Base-by-base conservation (phyloP, 2,888 invertebrate species). In the Sarcophaga rosellei region DNA sequence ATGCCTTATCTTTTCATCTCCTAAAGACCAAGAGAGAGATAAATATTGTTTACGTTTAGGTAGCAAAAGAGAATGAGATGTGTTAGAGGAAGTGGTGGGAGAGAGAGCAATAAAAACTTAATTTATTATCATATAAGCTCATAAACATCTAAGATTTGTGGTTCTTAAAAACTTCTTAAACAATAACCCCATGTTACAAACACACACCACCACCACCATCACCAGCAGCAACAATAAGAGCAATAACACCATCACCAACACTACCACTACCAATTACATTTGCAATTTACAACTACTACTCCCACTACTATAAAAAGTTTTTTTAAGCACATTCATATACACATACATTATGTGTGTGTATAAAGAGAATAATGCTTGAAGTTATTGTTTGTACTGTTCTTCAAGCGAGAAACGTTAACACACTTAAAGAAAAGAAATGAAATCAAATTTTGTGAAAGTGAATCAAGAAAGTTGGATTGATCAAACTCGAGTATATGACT, bases 101-200 rank as follows among this genome's bases (percentile, higher is more conserved):
- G 59, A 65, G 45, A 70, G 82, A 86, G 82, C 79, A 88, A 88
- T 87, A 87, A 86, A 87, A 85, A 85, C 81, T 80, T 83, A 86
- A 88, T 88, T 87, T 88, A 88, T 86, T 87, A 85, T 85, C 88
- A 83, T 69, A 76, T 84, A 84, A 83, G 79, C 81, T 84, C 86
- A 86, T 87, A 87, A 87, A 87, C 81, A 85, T 81, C 74, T 73
- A 88, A 88, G 86, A 88, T 88, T 88, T 88, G 84, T 88, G 86
- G 86, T 81, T 83, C 81, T 81, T 78, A 75, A 78, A 47, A 84
- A 86, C 76, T 82, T 86, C 82, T 83, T 74, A 68, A 82, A 76
- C 82, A 82, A 76, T 86, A 81, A 59, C 68, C 72, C 80, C 17
- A 17, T 15, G 1, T n/a, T 74, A 17, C 45, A 45, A 1, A 4